Evolutionary conservation across 2,888 invertebrate genomes (phyloP).

Genomic region (Sesia apiformis): DNA sequence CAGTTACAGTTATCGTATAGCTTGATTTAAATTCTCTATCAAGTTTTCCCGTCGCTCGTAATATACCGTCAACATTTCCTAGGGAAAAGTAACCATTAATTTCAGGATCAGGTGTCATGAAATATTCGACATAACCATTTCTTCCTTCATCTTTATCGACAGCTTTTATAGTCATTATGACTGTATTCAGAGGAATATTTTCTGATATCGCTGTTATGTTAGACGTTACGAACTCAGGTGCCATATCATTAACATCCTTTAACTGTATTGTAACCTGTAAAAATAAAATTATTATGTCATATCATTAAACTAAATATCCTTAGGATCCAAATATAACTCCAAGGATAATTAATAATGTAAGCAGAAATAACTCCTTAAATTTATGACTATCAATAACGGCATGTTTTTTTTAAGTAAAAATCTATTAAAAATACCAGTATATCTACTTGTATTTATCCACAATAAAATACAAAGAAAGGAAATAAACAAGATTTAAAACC

Average conservation of each 20-base stretch:
- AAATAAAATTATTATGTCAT: constrained; percentile 7
- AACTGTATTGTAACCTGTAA: constrained; percentile 88
- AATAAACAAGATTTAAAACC: neutral
- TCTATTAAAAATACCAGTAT: neutral
- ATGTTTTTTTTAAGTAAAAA: neutral
- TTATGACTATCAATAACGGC: too few species aligned
- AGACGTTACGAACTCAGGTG: constrained; percentile 88
- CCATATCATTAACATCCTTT: constrained; percentile 94
- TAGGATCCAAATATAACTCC: too few species aligned
- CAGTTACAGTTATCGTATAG: constrained; percentile 86
- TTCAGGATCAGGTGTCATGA: constrained; percentile 79
- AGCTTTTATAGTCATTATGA: constrained; percentile 92
- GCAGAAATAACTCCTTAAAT: too few species aligned
- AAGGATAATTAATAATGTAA: too few species aligned
- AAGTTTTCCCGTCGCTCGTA: constrained; percentile 88
- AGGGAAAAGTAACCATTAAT: constrained; percentile 83
- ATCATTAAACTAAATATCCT: too few species aligned
- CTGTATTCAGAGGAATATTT: constrained; percentile 89
- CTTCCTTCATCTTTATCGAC: constrained; percentile 92
- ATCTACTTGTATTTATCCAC: neutral
- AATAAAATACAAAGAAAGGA: neutral
- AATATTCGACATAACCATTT: constrained; percentile 93
- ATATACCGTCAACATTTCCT: constrained; percentile 89
- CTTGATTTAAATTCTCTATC: constrained; percentile 87
- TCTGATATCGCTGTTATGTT: constrained; percentile 87